These are phyloP conservation scores for Sphinx pinastri DNA, from an alignment of 2,888 invertebrate genomes.

Conservation along the genomic window DNA sequence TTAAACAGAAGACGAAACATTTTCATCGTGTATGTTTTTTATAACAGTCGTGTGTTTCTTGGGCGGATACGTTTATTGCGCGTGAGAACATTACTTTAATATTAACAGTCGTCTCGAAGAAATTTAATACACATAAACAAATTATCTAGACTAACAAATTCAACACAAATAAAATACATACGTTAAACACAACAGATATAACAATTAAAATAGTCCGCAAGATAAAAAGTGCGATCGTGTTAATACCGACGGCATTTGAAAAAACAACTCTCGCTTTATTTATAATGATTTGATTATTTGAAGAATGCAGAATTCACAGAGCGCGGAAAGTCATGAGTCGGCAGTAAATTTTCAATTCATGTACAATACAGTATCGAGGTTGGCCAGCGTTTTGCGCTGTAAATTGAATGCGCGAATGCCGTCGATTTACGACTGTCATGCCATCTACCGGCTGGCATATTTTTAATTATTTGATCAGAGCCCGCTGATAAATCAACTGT, in stretches of 20 bases:
- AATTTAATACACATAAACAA: background rate
- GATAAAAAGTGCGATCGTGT: slow-evolving; percentile 2
- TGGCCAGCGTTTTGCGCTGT: slow-evolving; percentile 59
- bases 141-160: background rate
- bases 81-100: background rate
- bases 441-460: slow-evolving; percentile 64
- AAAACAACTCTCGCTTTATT: slow-evolving; percentile 31
- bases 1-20: too few species aligned
- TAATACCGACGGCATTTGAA: background rate
- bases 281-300: slow-evolving; percentile 42
- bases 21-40: background rate
- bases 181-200: slow-evolving; percentile 1
- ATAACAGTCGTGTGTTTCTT: background rate
- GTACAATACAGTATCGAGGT: slow-evolving; percentile 49
- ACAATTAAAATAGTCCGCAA: slow-evolving; percentile 7
- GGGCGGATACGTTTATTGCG: background rate
- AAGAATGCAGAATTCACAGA: slow-evolving; percentile 34
- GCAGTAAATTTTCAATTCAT: slow-evolving; percentile 47
- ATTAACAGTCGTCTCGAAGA: background rate
- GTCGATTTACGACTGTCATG: slow-evolving; percentile 59
- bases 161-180: slow-evolving; percentile 7
- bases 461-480: slow-evolving; percentile 82
- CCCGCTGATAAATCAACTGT: slow-evolving; percentile 73
- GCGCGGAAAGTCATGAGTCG: slow-evolving; percentile 24
- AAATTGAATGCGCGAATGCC: slow-evolving; percentile 71